Percentiles rank a stretch among this genome's conserved stretches.
Conservation (phyloP, 2,888 invertebrate genomes). For the Phengaris alcon region DNA sequence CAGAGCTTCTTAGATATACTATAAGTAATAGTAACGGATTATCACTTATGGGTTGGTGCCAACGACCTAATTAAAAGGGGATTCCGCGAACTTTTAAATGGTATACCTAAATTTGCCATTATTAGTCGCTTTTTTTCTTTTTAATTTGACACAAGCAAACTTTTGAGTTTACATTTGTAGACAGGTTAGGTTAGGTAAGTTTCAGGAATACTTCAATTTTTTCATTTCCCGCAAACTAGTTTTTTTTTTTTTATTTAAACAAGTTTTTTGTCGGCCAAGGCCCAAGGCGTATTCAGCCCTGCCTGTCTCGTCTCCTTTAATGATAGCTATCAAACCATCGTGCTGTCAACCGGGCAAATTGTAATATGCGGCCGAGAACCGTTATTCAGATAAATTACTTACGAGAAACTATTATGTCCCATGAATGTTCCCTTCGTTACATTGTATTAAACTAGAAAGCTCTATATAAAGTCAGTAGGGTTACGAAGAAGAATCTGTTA, state of each 20-base stretch:
- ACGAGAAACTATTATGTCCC: constrained; percentile 22
- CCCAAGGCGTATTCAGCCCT: constrained; percentile 32
- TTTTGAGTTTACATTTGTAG: no score
- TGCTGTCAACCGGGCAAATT: constrained; percentile 59
- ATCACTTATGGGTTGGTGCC: background rate
- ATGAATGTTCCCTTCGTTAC: background rate
- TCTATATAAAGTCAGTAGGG: background rate
- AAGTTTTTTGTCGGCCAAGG: constrained; percentile 19
- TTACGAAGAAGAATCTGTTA: background rate
- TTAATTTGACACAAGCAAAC: no score
- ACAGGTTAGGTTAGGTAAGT: no score
- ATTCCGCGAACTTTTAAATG: background rate
- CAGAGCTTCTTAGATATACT: constrained; percentile 2
- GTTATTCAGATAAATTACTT: constrained; percentile 32
- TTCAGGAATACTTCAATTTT: no score
- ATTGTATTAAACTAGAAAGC: background rate
- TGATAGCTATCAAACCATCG: constrained; percentile 63
- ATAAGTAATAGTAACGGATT: constrained; percentile 11
- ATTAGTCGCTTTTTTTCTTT: no score
- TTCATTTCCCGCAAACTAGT: background rate
- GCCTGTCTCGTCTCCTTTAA: constrained; percentile 48
- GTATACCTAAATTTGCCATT: no score
- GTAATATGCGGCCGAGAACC: constrained; percentile 46
- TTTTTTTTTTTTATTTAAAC: constrained; percentile 3
- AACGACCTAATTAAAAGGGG: background rate